Base-by-base conservation (phyloP, 2,113 vertebrate species). In the Ramphastos sulfuratus region DNA sequence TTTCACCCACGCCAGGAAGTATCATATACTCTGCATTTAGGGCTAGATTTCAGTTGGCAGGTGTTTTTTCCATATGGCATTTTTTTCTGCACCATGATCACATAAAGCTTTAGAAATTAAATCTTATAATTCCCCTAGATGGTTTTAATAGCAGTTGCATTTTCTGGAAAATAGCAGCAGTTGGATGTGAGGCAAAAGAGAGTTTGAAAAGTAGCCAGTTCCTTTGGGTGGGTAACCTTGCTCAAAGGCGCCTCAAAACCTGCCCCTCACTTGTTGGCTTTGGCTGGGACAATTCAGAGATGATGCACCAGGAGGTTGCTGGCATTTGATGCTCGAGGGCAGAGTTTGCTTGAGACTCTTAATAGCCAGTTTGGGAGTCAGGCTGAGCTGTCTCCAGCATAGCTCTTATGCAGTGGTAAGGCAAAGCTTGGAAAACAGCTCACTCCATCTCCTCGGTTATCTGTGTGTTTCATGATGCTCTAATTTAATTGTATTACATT, bases 11-110 rank as follows among this genome's bases (percentile, higher is more conserved):
- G 1, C 70, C 82, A 91, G 90, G 85, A 90, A 84, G 30, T 72
- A 82, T 55, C 3, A 0, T 77, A 42, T 90, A 88, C 81, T 93
- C 70, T 64, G 59, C 10, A 0, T 88, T 88, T 82, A 85, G 44
- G 72, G 70, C 20, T 86, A 86, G 66, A 95, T 84, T 94, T 80
- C 33, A 83, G 65, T 87, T 84, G 70, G 76, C 93, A 94, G 76
- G 66, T 94, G 31, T 55, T 94, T 85, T 78, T 94, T 81, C 90
- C 80, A 91, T 87, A 91, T 88, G 85, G 73, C 28, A 30, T 78
- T 87, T 81, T 76, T 82, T 78, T 84, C 60, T 85, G 54, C 27
- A 44, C 46, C 33, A 73, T 16, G 8, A 82, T 74, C 67, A 58
- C 30, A 63, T n/a, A 75, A 94, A 87, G 63, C 61, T 84, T 91